phyloP scores from a whole-genome alignment of 2,797 vertebrate genomes.

The Pipistrellus pipistrellus region DNA sequence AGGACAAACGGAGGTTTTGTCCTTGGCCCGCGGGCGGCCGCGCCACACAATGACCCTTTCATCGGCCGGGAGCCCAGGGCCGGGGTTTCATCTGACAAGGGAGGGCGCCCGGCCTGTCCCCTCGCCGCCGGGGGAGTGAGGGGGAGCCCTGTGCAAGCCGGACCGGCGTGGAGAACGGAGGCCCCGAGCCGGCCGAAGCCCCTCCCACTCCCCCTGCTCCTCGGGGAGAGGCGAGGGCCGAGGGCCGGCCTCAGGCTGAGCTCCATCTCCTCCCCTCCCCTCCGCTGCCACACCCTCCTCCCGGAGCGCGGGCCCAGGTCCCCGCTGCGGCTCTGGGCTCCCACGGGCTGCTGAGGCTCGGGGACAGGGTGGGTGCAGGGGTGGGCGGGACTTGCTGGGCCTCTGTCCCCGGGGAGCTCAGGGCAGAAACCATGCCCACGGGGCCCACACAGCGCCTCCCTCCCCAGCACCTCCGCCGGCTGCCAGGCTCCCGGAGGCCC shows the following conservation, averaged over 20 bases:
- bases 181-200: neutral
- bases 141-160: neutral
- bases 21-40: constrained; percentile 80
- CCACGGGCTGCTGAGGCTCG: neutral
- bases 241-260: neutral
- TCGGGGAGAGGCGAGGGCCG: rapidly evolving
- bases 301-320: neutral
- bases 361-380: rapidly evolving
- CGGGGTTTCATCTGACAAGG: constrained; percentile 84
- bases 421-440: rapidly evolving
- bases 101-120: constrained; percentile 73
- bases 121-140: neutral
- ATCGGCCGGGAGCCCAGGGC: constrained; percentile 78
- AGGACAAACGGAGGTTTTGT: constrained; percentile 84
- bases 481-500: neutral
- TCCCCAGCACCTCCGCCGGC: neutral
- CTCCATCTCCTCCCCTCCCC: rapidly evolving
- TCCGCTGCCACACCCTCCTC: neutral
- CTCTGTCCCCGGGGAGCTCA: neutral
- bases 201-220: neutral
- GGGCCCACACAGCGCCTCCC: neutral
- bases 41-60: constrained; percentile 85
- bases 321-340: neutral
- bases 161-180: constrained; percentile 32
- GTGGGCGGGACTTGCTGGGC: neutral